A percentile compares a stretch with the other conserved stretches of the same genome.
phyloP scores from a whole-genome alignment of 2,888 invertebrate genomes.

The Mythimna impura region DNA sequence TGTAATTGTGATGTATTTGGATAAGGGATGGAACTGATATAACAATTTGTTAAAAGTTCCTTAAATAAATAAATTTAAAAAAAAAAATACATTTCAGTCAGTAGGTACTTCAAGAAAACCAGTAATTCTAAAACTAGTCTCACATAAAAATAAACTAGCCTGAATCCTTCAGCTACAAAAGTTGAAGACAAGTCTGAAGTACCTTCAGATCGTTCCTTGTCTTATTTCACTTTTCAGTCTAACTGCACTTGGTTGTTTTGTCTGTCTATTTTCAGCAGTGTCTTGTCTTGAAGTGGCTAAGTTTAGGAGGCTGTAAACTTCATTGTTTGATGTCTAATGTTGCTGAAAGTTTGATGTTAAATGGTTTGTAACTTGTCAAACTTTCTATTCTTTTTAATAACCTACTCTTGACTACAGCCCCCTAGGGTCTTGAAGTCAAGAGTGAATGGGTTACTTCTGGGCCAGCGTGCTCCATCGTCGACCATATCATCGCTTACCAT shows the following conservation, averaged over 20 bases:
- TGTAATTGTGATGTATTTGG: too few relatives aligned
- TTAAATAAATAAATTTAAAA: too few relatives aligned
- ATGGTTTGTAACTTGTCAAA: background rate
- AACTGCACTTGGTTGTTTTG: slow-evolving; percentile 42
- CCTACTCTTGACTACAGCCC: too few relatives aligned
- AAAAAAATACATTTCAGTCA: background rate
- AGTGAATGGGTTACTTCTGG: too few relatives aligned
- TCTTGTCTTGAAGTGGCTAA: slow-evolving; percentile 27
- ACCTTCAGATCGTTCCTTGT: slow-evolving; percentile 15
- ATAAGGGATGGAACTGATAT: too few relatives aligned
- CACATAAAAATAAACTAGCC: slow-evolving; percentile 19
- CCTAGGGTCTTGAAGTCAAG: too few relatives aligned
- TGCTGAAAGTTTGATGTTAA: background rate
- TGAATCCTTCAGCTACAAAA: slow-evolving; percentile 1
- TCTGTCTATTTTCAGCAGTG: slow-evolving; percentile 39
- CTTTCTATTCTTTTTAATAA: too few relatives aligned
- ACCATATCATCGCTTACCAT: too few relatives aligned
- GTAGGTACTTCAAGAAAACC: background rate
- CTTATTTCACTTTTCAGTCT: slow-evolving; percentile 24
- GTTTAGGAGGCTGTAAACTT: slow-evolving; percentile 32
- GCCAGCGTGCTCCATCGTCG: too few relatives aligned
- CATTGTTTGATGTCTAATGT: slow-evolving; percentile 9
- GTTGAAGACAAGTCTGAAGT: slow-evolving; percentile 15
- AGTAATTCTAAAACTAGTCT: background rate
- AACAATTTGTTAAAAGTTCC: too few relatives aligned